A percentile compares a stretch with the other conserved stretches of the same genome.
These are phyloP conservation scores for Apoderus coryli DNA, from an alignment of 2,888 invertebrate genomes.

Conservation along the genomic window DNA sequence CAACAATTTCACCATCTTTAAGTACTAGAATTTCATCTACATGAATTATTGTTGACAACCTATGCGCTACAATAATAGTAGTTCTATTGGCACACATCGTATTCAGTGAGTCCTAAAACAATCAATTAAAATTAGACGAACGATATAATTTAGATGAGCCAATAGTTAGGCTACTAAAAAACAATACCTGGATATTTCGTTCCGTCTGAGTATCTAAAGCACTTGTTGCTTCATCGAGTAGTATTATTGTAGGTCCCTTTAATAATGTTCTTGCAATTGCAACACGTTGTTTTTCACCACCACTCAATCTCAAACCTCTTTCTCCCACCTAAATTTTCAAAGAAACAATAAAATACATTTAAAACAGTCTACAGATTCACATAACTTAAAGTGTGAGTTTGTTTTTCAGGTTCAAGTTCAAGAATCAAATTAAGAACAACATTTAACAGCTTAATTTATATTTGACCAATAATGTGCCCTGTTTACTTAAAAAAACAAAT, in stretches of 20 bases:
- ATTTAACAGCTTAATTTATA: too few relatives aligned
- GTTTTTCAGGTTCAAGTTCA: too few relatives aligned
- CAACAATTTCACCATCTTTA: conserved; percentile 80
- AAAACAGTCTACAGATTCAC: too few relatives aligned
- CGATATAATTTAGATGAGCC: too few relatives aligned
- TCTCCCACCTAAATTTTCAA: conserved; percentile 74
- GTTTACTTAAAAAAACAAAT: too few relatives aligned
- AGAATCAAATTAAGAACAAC: too few relatives aligned
- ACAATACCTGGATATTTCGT: conserved; percentile 60
- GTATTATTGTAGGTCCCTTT: conserved; percentile 78
- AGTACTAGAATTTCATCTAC: conserved; percentile 90
- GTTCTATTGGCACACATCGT: conserved; percentile 74
- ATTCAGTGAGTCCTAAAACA: conserved; percentile 49
- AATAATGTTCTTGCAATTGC: conserved; percentile 92
- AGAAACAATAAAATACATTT: too few relatives aligned
- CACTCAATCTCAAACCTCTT: conserved; percentile 84
- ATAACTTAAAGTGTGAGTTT: too few relatives aligned
- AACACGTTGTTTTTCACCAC: conserved; percentile 95
- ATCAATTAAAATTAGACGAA: too few relatives aligned
- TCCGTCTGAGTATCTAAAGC: conserved; percentile 94
- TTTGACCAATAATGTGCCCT: too few relatives aligned
- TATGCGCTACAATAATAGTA: conserved; percentile 87
- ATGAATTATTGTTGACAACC: conserved; percentile 86
- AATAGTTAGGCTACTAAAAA: conserved; percentile 1
- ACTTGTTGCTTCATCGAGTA: conserved; percentile 91